Percentiles rank a stretch among this genome's conserved stretches.
phyloP scores from a whole-genome alignment of 2,797 vertebrate species.

The Sparidentex hasta region DNA sequence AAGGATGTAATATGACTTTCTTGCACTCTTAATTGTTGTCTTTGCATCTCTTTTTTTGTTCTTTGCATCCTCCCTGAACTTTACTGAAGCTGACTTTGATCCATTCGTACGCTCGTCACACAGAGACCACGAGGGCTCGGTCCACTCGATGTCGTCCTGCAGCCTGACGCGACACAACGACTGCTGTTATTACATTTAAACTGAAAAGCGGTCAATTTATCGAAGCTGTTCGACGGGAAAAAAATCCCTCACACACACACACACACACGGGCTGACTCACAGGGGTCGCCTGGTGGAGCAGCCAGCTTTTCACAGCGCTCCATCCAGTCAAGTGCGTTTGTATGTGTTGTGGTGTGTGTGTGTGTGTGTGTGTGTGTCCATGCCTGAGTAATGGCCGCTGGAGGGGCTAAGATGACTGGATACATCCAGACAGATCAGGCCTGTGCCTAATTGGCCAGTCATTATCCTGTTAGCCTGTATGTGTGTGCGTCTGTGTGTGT shows the following conservation, averaged over 20 bases:
- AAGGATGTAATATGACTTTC: too few relatives aligned
- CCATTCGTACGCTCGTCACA: too few relatives aligned
- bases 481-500: constrained; percentile 40
- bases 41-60: too few relatives aligned
- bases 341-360: constrained; percentile 34
- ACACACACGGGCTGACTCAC: constrained; percentile 38
- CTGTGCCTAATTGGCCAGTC: constrained; percentile 82
- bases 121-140: too few relatives aligned
- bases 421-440: constrained; percentile 80
- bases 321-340: constrained; percentile 56
- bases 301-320: constrained; percentile 59
- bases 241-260: background rate
- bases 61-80: too few relatives aligned
- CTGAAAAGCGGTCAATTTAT: background rate
- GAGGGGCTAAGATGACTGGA: constrained; percentile 79
- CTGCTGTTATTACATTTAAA: background rate
- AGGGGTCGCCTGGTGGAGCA: constrained; percentile 56
- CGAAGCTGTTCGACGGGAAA: background rate
- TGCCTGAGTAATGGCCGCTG: constrained; percentile 74
- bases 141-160: background rate
- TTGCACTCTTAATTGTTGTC: too few relatives aligned
- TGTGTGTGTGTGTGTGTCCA: constrained; percentile 64
- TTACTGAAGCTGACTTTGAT: background rate
- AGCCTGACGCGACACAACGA: constrained; percentile 1
- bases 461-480: constrained; percentile 80